These are phyloP conservation scores for Marmota monax DNA, from an alignment of 2,113 vertebrate species.

Conservation along the genomic window DNA sequence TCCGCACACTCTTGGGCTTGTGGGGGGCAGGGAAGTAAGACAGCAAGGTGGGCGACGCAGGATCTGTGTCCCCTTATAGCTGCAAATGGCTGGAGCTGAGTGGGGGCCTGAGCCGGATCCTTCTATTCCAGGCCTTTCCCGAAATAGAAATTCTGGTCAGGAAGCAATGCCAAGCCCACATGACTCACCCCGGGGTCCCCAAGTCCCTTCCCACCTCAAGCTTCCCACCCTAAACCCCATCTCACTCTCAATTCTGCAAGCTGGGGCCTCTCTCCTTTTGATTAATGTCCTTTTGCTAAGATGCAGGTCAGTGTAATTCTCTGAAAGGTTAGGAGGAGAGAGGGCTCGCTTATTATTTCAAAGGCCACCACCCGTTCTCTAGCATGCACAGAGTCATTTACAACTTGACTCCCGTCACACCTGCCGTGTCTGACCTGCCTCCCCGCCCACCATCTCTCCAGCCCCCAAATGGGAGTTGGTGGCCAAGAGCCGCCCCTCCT, in stretches of 20 bases:
- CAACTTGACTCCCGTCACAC: constrained; percentile 62
- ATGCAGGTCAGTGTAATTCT: constrained; percentile 73
- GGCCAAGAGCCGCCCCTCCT: neutral
- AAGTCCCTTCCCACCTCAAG: neutral
- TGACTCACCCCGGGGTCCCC: neutral
- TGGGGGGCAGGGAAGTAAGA: neutral
- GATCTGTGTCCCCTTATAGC: neutral
- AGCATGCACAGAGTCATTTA: constrained; percentile 75
- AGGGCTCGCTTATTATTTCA: constrained; percentile 79
- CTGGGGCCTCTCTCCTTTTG: neutral
- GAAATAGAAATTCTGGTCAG: neutral
- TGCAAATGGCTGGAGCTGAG: neutral
- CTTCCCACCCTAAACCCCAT: neutral
- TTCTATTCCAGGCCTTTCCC: neutral
- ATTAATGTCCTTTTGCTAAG: constrained; percentile 75
- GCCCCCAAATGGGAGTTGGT: neutral
- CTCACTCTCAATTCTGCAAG: neutral
- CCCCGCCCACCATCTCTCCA: constrained; percentile 2
- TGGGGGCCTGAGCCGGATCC: neutral
- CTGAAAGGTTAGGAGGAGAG: constrained; percentile 73
- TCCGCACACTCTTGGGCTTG: neutral
- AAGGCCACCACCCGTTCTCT: constrained; percentile 83
- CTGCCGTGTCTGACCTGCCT: constrained; percentile 68
- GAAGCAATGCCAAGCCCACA: neutral
- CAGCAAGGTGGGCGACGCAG: neutral